Conservation (phyloP, 2,888 invertebrate genomes). For the Tetrapedia diversipes region DNA sequence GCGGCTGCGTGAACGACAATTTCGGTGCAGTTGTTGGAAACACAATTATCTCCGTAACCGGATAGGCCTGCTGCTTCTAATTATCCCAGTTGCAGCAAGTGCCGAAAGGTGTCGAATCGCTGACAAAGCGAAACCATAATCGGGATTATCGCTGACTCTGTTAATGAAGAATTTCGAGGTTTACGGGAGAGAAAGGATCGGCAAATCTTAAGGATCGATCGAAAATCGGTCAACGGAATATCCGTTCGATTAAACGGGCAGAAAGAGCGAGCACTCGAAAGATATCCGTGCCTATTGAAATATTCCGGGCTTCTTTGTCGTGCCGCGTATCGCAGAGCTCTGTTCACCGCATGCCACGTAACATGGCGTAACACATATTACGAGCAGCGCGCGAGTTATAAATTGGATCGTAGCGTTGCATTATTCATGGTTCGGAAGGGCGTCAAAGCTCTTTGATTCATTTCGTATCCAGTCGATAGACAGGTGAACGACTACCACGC, state of each 20-base stretch:
- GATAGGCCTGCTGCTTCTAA: neutral
- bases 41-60: neutral
- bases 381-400: slow-evolving; percentile 74
- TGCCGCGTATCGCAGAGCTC: slow-evolving; percentile 61
- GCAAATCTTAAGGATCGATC: slow-evolving; percentile 42
- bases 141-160: slow-evolving; percentile 1
- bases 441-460: slow-evolving; percentile 77
- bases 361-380: slow-evolving; percentile 72
- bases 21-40: slow-evolving; percentile 23
- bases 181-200: neutral
- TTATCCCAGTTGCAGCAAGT: slow-evolving; percentile 1
- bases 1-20: no score
- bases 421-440: slow-evolving; percentile 75
- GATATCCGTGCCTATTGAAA: slow-evolving; percentile 48
- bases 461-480: slow-evolving; percentile 72
- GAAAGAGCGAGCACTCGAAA: slow-evolving; percentile 49
- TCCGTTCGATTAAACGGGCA: slow-evolving; percentile 65
- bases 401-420: slow-evolving; percentile 74
- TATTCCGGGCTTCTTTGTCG: slow-evolving; percentile 65
- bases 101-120: neutral
- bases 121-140: slow-evolving; percentile 22
- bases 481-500: slow-evolving; percentile 57
- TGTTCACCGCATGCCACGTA: slow-evolving; percentile 53
- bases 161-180: slow-evolving; percentile 17
- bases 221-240: slow-evolving; percentile 35